phyloP scores from a whole-genome alignment of 2,797 vertebrate species.

The Clarias laeviceps region DNA sequence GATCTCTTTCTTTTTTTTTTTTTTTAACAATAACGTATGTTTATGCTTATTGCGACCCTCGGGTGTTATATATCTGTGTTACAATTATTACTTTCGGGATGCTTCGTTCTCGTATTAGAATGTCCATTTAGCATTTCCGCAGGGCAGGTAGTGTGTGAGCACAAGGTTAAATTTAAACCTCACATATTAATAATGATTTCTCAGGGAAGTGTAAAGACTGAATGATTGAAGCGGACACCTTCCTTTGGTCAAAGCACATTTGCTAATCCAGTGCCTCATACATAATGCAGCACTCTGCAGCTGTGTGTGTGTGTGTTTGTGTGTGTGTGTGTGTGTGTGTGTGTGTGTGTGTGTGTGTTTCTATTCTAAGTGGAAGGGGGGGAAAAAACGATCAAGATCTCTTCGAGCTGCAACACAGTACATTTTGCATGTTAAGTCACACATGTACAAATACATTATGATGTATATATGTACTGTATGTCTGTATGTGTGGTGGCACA shows the following conservation, averaged over 20 bases:
- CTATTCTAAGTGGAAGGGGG: background rate
- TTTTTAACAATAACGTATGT: slow-evolving; percentile 14
- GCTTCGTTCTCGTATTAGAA: background rate
- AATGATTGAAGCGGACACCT: slow-evolving; percentile 5
- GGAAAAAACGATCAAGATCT: background rate
- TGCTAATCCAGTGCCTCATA: slow-evolving; percentile 7
- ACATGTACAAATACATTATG: too few species aligned
- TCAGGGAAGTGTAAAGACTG: background rate
- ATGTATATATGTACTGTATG: background rate
- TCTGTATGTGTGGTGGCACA: too few species aligned
- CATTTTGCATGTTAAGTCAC: background rate
- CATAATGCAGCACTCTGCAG: slow-evolving; percentile 34
- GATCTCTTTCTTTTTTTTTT: too few species aligned
- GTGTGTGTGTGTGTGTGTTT: background rate
- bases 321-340: background rate
- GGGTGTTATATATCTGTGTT: slow-evolving; percentile 13
- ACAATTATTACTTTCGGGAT: background rate
- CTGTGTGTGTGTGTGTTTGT: slow-evolving; percentile 8
- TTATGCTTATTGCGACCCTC: slow-evolving; percentile 30
- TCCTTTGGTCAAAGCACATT: slow-evolving; percentile 3
- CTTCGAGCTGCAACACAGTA: background rate
- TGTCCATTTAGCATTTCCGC: background rate
- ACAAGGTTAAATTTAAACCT: background rate
- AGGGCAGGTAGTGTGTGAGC: background rate
- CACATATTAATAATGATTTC: slow-evolving; percentile 4